Conservation (phyloP, 2,113 vertebrate genomes). For the Elephas maximus region DNA sequence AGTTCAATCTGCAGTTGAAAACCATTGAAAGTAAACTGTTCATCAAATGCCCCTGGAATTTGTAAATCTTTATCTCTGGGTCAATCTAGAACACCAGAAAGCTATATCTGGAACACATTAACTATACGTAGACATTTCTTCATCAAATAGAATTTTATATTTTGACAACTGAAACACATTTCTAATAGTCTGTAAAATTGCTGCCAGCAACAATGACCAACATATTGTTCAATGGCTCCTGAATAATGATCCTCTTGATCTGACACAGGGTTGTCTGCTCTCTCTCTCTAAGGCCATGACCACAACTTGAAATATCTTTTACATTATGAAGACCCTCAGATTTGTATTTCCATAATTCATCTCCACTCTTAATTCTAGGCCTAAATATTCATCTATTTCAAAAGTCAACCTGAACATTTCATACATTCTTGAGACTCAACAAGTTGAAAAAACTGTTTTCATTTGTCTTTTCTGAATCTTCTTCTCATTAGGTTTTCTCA, state of each 20-base stretch:
- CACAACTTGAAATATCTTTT: neutral
- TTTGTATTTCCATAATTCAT: neutral
- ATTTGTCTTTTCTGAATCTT: neutral
- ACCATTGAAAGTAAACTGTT: neutral
- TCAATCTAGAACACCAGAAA: neutral
- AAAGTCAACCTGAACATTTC: neutral
- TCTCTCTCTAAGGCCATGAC: neutral
- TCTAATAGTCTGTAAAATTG: conserved; percentile 5
- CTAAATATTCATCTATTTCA: neutral
- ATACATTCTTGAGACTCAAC: neutral
- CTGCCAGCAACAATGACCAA: neutral
- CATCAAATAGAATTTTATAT: neutral
- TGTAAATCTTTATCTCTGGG: neutral
- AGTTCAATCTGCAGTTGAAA: neutral
- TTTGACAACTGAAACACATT: neutral
- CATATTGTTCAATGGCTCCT: neutral
- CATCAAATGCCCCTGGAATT: neutral
- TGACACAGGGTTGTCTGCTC: neutral
- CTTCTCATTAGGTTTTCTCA: conserved; percentile 7
- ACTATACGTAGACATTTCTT: neutral
- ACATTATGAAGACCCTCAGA: neutral
- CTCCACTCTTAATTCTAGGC: neutral
- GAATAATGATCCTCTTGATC: neutral
- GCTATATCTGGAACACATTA: neutral
- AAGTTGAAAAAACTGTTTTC: neutral